Evolutionary conservation across 2,797 vertebrate genomes (phyloP), one percentile per base, ranked within the genome.

Genomic region (Sparidentex hasta): DNA sequence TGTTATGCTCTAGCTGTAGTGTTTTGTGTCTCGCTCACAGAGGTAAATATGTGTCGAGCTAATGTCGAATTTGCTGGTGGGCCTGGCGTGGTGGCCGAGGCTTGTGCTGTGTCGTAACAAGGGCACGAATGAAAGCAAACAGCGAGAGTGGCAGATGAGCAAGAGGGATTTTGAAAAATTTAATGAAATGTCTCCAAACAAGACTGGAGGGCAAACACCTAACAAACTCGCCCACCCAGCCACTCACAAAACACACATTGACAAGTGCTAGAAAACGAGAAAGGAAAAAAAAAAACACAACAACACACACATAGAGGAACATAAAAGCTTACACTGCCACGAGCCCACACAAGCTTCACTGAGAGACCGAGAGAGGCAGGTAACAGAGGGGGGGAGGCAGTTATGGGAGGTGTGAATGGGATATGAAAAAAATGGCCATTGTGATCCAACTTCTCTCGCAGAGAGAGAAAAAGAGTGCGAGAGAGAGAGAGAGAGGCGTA

Each of bases 121-220:
- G 18, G 2, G 25, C 47, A 14, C 11, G 14, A 64, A 66, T 64
- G 38, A 64, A 52, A 48, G 52, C 47, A 66, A 83, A 71, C 65
- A 27, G 38, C 25, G 2, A 56, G 43, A 43, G 65, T 17, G 29
- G 56, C 56, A 57, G 55, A 47, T n/a, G 54, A 54, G 68, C 3
- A 3, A 41, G 25, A 44, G 57, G 54, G 41, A 57, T 33, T 77
- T 70, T 27, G 17, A 59, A 29, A 29, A 29, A 27, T 74, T 58
- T 33, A 68, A 75, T 62, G 20, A 78, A 73, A 70, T 11, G 54
- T 25, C 58, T 78, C 46, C 0, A 64, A 74, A 71, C 47, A 64
- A 75, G 56, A 67, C 25, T 51, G 54, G 20, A 56, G 78, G 55
- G 66, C 72, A 80, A 82, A 75, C 44, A 70, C 51, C 69, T 14